Evolutionary conservation across 1,140 invertebrate genomes (phyloP), one percentile per base, ranked within the genome.

Genomic region (Drosophila repletoides): DNA sequence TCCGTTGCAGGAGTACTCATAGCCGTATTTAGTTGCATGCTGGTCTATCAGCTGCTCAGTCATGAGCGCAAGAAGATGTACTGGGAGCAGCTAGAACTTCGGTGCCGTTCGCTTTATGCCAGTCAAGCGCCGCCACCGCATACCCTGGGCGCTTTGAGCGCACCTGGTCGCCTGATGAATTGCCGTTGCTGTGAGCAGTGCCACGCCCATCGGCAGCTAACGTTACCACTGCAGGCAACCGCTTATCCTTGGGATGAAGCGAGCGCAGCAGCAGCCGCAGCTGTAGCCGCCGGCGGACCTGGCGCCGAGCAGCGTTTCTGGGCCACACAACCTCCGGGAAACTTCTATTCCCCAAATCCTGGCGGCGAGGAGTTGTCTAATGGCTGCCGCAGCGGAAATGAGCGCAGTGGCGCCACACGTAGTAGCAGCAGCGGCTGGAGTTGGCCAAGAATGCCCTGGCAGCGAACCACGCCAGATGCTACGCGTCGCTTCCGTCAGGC

Each of bases 41-140:
- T 97, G 6, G 95, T 97, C 0, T 97, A 97, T 81, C 96, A 97
- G 84, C 91, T 98, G 14, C 91, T 97, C 10, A 83, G 96, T 73
- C 96, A 98, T 89, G 96, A 97, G 91, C 94, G 95, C 58, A 97
- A 97, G 91, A 97, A 97, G 90, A 96, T 97, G 94, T 97, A 97
- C 89, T 97, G 96, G 96, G 96, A 97, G 80, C 96, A 97, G 89
- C 86, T 97, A 88, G 96, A 97, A 83, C 87, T 96, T 17, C 91
- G 96, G 56, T 95, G 96, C 83, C 91, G 96, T 51, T 95, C 95
- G 1, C 81, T 97, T 45, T 96, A 96, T 76, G 92, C 52, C 92
- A 94, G 36, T 91, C 91, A 49, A 79, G 91, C 46, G 76, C 93
- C 55, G 89, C 93, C 55, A 88, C 43, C 75, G 5, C 58, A 61